Base-by-base conservation (phyloP, 2,113 vertebrate species). In the Tetrax tetrax region DNA sequence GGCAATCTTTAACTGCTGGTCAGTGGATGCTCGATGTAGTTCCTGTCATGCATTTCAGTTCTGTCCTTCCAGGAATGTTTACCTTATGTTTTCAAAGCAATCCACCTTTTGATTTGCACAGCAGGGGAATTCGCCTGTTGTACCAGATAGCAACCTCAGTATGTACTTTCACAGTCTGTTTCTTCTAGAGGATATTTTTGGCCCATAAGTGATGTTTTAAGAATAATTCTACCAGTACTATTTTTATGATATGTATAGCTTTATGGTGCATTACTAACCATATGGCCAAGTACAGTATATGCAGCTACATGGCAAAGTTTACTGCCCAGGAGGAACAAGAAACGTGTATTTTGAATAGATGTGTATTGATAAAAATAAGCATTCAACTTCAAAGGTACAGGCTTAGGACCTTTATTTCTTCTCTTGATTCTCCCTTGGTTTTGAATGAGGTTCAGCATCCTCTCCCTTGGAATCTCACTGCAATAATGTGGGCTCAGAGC, bases 11-110 rank as follows among this genome's bases (percentile, higher is more conserved):
- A 80, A 61, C 66, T 15, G 57, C 4, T 28, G 43, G 48, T 45
- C 77, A 48, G 22, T 10, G 3, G 35, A 63, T 68, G 51, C 38
- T 84, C 11, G 6, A 76, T 81, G 56, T 38, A 66, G 71, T 63
- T 78, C 35, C 48, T 51, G 63, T 53, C 57, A 53, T 1, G 2
- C 6, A 8, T 65, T 93, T 79, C 15, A 57, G 33, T 69, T 61
- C 68, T 87, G 22, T 65, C 72, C 77, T 89, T 92, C 88, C 68
- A 93, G 92, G 92, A 93, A 96, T 81, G 79, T 89, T 94, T 92
- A 87, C 76, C 57, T 87, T 57, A 57, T 51, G 48, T 81, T 96
- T 86, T 71, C 47, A 79, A 70, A 90, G 63, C 53, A 82, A 86
- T 84, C 48, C 15, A 90, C 88, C 65, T 93, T 94, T 90, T 69